Evolutionary conservation across 2,888 invertebrate genomes (phyloP).

Genomic region (Coenonympha glycerion): DNA sequence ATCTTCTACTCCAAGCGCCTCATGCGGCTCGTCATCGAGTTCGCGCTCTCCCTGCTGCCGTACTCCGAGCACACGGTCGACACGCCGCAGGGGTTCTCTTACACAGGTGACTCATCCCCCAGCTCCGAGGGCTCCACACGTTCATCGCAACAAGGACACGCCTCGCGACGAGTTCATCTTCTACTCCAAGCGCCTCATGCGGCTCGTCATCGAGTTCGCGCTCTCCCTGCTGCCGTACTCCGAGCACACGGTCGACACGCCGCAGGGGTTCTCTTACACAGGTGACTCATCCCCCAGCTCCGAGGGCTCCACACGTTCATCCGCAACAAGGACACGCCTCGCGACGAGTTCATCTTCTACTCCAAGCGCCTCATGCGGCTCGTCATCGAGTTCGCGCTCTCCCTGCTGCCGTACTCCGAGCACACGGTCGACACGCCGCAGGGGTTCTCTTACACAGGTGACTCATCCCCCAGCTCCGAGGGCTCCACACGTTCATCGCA

Average conservation of each 20-base stretch:
- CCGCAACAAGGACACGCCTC: too few species aligned
- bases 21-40: conserved; percentile 97
- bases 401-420: conserved; percentile 91
- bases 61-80: conserved; percentile 89
- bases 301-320: too few species aligned
- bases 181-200: conserved; percentile 97
- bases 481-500: too few species aligned
- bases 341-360: too few species aligned
- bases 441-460: conserved; percentile 87
- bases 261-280: conserved; percentile 72
- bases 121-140: neutral
- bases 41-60: conserved; percentile 93
- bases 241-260: conserved; percentile 89
- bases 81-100: conserved; percentile 91
- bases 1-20: conserved; percentile 99
- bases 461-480: too few species aligned
- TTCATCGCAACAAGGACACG: too few species aligned
- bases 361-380: neutral
- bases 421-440: conserved; percentile 93
- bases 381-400: conserved; percentile 88
- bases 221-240: conserved; percentile 93
- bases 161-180: too few species aligned
- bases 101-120: conserved; percentile 75
- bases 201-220: conserved; percentile 96
- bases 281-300: too few species aligned